Evolutionary conservation across 2,113 vertebrate genomes (phyloP).

Genomic region (Eublepharis macularius): DNA sequence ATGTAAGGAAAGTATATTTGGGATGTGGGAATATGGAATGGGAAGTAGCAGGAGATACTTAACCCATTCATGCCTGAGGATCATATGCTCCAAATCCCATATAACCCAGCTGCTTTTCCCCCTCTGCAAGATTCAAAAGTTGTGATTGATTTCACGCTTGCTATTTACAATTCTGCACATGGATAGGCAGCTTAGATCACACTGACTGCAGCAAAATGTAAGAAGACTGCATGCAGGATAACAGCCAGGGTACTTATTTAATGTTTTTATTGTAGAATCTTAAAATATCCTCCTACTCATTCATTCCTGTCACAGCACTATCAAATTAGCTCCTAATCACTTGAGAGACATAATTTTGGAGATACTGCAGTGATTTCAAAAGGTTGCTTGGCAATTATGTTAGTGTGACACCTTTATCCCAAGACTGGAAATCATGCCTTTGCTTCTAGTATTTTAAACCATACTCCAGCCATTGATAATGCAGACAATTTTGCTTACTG

Average conservation of each 20-base stretch:
- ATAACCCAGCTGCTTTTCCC: neutral
- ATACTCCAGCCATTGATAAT: slow-evolving; percentile 47
- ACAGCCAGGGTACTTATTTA: neutral
- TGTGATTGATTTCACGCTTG: neutral
- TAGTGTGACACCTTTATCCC: slow-evolving; percentile 61
- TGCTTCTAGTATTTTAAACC: slow-evolving; percentile 66
- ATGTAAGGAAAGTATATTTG: neutral
- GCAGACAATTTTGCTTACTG: slow-evolving; percentile 69
- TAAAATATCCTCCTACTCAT: slow-evolving; percentile 61
- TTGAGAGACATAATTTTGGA: slow-evolving; percentile 59
- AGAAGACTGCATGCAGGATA: neutral
- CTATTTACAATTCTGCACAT: neutral
- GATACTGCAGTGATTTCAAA: slow-evolving; percentile 56
- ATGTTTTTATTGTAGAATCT: slow-evolving; percentile 16
- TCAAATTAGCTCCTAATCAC: slow-evolving; percentile 61
- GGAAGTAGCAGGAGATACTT: neutral
- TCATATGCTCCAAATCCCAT: neutral
- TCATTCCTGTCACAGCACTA: slow-evolving; percentile 56
- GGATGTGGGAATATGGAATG: neutral
- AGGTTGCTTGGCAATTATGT: slow-evolving; percentile 66
- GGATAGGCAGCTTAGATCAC: neutral
- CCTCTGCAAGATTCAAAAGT: neutral
- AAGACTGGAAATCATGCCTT: slow-evolving; percentile 55
- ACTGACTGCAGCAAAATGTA: neutral
- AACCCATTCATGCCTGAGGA: neutral